phyloP scores from a whole-genome alignment of 2,888 invertebrate genomes.

The Eupithecia insigniata region DNA sequence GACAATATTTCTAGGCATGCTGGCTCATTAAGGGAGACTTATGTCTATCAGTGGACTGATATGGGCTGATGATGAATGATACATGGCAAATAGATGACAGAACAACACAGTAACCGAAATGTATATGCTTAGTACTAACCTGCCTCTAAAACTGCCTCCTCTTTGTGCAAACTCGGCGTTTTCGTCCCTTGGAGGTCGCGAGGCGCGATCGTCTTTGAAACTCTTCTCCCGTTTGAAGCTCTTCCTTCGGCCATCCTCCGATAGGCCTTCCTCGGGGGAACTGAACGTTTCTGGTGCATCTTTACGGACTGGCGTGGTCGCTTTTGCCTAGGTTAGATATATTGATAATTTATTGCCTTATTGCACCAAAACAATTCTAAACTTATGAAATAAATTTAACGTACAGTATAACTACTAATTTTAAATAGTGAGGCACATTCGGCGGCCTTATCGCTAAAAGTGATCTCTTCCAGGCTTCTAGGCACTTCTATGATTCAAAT shows the following conservation, averaged over 20 bases:
- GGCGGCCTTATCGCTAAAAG: no score
- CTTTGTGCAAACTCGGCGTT: constrained; percentile 68
- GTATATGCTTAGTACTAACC: constrained; percentile 52
- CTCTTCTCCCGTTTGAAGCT: constrained; percentile 72
- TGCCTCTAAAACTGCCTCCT: constrained; percentile 70
- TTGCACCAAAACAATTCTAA: not conserved
- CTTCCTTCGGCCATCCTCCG: constrained; percentile 65
- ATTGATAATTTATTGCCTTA: not conserved
- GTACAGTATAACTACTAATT: not conserved
- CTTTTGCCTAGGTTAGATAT: constrained; percentile 56
- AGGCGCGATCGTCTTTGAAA: constrained; percentile 69
- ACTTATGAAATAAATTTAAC: not conserved
- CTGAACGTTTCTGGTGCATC: constrained; percentile 73
- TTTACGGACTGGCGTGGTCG: constrained; percentile 69
- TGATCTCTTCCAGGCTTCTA: no score
- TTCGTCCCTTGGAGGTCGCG: constrained; percentile 50
- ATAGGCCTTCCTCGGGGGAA: constrained; percentile 69
- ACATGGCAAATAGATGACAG: no score
- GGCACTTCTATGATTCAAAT: not conserved
- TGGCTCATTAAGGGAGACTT: no score
- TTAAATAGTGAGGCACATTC: no score
- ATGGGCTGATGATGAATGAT: no score
- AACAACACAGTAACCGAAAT: no score
- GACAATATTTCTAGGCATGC: no score
- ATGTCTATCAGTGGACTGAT: no score